phyloP scores from a whole-genome alignment of 1,140 invertebrate genomes.

The Heterodera carotae region DNA sequence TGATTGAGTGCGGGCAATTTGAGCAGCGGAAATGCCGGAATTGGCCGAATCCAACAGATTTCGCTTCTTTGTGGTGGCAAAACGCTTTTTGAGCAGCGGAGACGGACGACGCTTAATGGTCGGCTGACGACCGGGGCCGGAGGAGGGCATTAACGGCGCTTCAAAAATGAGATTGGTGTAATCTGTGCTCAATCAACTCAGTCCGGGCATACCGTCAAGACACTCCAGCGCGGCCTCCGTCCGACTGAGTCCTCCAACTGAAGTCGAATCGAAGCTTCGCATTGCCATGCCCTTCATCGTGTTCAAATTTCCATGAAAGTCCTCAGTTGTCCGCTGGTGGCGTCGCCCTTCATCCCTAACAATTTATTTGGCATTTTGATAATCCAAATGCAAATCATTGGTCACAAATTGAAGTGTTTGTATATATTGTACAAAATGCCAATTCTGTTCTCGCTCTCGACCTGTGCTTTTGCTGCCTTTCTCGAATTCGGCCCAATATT shows the following conservation, averaged over 20 bases:
- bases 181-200: not conserved
- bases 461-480: conserved; percentile 43
- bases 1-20: conserved; percentile 10
- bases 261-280: conserved; percentile 37
- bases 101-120: conserved; percentile 42
- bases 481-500: conserved; percentile 53
- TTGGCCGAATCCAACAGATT: conserved; percentile 15
- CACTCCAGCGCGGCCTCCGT: not conserved
- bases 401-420: too few species aligned
- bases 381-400: too few species aligned
- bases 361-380: not conserved
- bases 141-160: conserved; percentile 58
- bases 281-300: conserved; percentile 33
- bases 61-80: conserved; percentile 15
- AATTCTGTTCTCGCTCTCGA: not conserved
- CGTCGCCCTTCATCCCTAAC: conserved; percentile 44
- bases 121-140: conserved; percentile 58
- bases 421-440: too few species aligned
- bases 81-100: conserved; percentile 48
- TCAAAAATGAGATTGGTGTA: conserved; percentile 20
- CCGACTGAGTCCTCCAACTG: conserved; percentile 13
- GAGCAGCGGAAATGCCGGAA: not conserved
- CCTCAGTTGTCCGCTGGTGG: conserved; percentile 31
- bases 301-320: conserved; percentile 29
- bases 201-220: not conserved